Base-by-base conservation (phyloP, 2,888 invertebrate genomes). In the Spatulosminthurus flaviceps region DNA sequence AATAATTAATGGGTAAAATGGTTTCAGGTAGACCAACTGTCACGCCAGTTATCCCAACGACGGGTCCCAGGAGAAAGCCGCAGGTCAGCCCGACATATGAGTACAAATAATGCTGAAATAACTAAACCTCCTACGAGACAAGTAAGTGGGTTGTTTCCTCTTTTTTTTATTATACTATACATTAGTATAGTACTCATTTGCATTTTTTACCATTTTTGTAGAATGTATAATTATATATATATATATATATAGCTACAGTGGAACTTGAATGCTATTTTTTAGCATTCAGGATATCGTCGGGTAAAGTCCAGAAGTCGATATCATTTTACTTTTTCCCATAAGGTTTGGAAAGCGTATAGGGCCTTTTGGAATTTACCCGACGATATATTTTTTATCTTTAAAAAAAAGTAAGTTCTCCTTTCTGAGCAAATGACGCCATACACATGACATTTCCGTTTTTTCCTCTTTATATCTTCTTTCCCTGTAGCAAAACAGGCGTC, bases 1-100 rank as follows among this genome's bases (percentile, higher is more conserved):
- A 75, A 61, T 75, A 70, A 70, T 75, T 64, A 34, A 60, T 64
- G 26, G 61, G 24, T 60, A 34, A 41, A 76, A 73, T 73, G 70
- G 70, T 70, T 70, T 70, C 80, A 89, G 89, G 87, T 89, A 84
- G 87, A 89, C 78, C 87, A 87, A 61, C 86, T 89, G 82, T 88
- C 88, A 72, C 87, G 87, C 43, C 86, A 89, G 71, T 86, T 89
- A 81, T 87, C 88, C 26, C 87, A 89, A 82, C 86, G 89, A 16
- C 86, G 89, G 51, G 88, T 89, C 43, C 89, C 89, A 0, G 89
- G 89, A n/a, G 89, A 89, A 83, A 84, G 87, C 61, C 87, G 88
- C 43, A 87, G 87, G 67, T 87, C 87, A 61, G 83, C 87, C 72
- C 34, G 85, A 22, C 80, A 83, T 70, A 86, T 88, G 74, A 85